phyloP scores from a whole-genome alignment of 1,140 invertebrate genomes.

The Drosophila pruinosa region DNA sequence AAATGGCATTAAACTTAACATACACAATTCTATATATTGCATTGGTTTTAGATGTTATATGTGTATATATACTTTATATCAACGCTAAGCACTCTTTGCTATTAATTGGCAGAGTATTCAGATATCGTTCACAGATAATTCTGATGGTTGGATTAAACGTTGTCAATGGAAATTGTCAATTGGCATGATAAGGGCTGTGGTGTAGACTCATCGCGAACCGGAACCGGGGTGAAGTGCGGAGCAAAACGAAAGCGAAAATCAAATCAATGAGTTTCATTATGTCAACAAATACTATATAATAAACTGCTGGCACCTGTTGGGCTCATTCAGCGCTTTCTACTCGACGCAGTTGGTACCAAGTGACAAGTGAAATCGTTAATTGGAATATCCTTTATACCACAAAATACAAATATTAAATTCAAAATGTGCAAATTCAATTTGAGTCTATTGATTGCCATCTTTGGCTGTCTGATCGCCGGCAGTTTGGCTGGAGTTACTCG shows the following conservation, averaged over 20 bases:
- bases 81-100: too few relatives aligned
- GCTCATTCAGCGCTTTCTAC: constrained; percentile 50
- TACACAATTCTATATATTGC: too few relatives aligned
- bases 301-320: constrained; percentile 25
- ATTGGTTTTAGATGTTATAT: too few relatives aligned
- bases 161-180: constrained; percentile 73
- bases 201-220: constrained; percentile 3
- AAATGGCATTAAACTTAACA: too few relatives aligned
- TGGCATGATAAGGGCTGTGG: constrained; percentile 44
- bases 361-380: not conserved
- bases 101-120: constrained; percentile 11
- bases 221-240: constrained; percentile 9
- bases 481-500: constrained; percentile 31
- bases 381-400: not conserved
- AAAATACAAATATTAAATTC: not conserved
- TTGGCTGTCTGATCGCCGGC: constrained; percentile 48
- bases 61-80: too few relatives aligned
- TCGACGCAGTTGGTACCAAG: constrained; percentile 36
- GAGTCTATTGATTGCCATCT: constrained; percentile 45
- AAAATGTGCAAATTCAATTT: constrained; percentile 62
- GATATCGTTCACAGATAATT: not conserved
- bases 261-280: constrained; percentile 50
- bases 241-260: constrained; percentile 14
- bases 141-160: constrained; percentile 52
- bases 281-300: constrained; percentile 48